Conservation (phyloP, 2,888 invertebrate species). For the Heliothis peltigera region DNA sequence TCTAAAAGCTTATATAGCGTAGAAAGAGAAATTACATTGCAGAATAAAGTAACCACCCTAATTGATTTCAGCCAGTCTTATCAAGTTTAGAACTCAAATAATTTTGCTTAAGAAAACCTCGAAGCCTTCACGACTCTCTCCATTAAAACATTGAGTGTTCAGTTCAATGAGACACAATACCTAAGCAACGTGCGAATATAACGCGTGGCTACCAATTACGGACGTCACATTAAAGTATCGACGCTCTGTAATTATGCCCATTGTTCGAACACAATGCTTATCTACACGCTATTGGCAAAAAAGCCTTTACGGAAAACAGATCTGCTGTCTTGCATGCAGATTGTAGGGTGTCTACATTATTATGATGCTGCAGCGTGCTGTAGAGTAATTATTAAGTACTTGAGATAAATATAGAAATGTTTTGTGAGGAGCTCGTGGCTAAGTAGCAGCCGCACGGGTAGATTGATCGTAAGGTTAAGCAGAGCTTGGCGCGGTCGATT, state of each 20-base stretch:
- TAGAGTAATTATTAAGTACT: not conserved
- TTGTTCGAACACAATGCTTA: conserved; percentile 53
- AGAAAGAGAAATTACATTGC: too few relatives aligned
- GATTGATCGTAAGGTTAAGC: too few relatives aligned
- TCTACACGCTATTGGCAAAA: conserved; percentile 42
- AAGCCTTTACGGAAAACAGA: conserved; percentile 27
- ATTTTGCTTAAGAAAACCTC: not conserved
- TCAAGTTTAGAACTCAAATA: too few relatives aligned
- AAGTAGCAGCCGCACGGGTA: too few relatives aligned
- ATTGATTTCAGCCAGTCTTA: too few relatives aligned
- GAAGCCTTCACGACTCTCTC: not conserved
- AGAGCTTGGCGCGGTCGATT: too few relatives aligned
- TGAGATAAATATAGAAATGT: too few relatives aligned
- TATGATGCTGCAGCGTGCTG: not conserved
- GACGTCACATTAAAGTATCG: conserved; percentile 35
- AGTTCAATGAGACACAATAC: not conserved
- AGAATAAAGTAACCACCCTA: too few relatives aligned
- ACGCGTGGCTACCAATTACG: conserved; percentile 35
- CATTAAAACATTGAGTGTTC: conserved; percentile 2
- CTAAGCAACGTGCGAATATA: conserved; percentile 23
- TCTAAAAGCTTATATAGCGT: too few relatives aligned
- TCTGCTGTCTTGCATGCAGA: conserved; percentile 27
- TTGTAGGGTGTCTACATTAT: not conserved
- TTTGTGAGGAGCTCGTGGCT: too few relatives aligned
- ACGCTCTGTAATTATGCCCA: conserved; percentile 40